Evolutionary conservation across 37 sponge, comb jelly and placozoan species (phyloP).

Genomic region (Chondrilla cf. caribensis): DNA sequence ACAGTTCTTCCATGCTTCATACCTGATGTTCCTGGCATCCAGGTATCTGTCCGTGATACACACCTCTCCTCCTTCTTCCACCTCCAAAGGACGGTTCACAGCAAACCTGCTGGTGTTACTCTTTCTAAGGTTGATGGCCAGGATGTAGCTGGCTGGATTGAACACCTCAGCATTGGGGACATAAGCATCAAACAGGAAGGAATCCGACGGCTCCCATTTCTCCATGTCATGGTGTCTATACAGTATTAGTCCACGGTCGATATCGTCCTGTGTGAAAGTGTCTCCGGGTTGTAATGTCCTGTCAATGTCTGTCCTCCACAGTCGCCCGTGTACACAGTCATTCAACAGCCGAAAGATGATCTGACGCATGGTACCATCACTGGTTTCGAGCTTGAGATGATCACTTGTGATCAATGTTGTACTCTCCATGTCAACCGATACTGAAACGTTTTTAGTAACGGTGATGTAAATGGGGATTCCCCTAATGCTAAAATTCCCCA

Average conservation of each 20-base stretch:
- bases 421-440: background rate
- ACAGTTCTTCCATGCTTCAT: conserved; percentile 33
- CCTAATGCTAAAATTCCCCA: background rate
- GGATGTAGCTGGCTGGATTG: background rate
- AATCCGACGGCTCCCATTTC: conserved; percentile 40
- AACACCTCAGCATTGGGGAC: background rate
- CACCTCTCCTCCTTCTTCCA: conserved; percentile 24
- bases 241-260: background rate
- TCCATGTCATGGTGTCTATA: conserved; percentile 56
- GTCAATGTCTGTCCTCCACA: background rate
- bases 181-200: conserved; percentile 3
- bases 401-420: background rate
- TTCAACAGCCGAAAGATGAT: background rate
- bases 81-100: conserved; percentile 1
- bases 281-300: background rate
- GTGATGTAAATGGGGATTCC: background rate
- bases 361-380: background rate
- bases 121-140: conserved; percentile 36
- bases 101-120: conserved; percentile 30
- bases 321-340: background rate
- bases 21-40: conserved; percentile 72
- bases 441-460: background rate
- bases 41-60: conserved; percentile 46
- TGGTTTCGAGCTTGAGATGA: background rate
- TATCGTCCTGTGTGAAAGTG: conserved; percentile 49